Base-by-base conservation (phyloP, 2,113 vertebrate species). In the Oreochromis niloticus region DNA sequence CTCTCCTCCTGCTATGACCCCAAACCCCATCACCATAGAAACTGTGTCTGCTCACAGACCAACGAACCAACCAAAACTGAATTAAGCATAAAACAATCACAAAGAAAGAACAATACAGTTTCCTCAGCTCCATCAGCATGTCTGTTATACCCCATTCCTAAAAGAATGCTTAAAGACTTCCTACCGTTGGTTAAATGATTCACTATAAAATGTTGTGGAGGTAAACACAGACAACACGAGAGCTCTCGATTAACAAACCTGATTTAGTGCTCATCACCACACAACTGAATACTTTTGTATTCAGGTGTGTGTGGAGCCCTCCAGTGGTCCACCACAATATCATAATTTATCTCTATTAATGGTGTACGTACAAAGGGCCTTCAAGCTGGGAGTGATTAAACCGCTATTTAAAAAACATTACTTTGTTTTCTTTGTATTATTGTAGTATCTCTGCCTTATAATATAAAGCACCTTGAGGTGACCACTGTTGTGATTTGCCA, bases 101-200 rank as follows among this genome's bases (percentile, higher is more conserved):
- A 57, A 30, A 59, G 3, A 30, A 30, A 59, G 7, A 59, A 5
- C 3, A 30, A 16, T 0, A 30, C 16, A 0, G 56, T 59, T 59
- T 30, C 56, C 24, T 59, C 24, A 57, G 56, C 4, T 27, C 56
- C 56, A 59, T 30, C 56, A 59, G 7, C 0, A 0, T 30, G 24
- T 59, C 2, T 0, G 56, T 9, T 59, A 59, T 9, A 0, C 27
- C 7, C 4, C 56, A 16, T 1, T 59, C 56, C 27, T 59, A 0
- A 9, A 59, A 9, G 56, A 30, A 59, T 2, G 1, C 3, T 57
- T 57, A 30, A 57, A 0, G 55, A 27, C 55, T 0, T 27, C 12
- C 3, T 24, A 12, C 6, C 2, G 22, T 22, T 17, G 1, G 4
- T 1, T 52, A 50, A 50, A 48, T 16, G 46, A 48, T 54, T 54